Percentiles rank a stretch among this genome's conserved stretches.
These are phyloP conservation scores for Latheticus oryzae DNA, from an alignment of 2,888 invertebrate species.

Conservation along the genomic window DNA sequence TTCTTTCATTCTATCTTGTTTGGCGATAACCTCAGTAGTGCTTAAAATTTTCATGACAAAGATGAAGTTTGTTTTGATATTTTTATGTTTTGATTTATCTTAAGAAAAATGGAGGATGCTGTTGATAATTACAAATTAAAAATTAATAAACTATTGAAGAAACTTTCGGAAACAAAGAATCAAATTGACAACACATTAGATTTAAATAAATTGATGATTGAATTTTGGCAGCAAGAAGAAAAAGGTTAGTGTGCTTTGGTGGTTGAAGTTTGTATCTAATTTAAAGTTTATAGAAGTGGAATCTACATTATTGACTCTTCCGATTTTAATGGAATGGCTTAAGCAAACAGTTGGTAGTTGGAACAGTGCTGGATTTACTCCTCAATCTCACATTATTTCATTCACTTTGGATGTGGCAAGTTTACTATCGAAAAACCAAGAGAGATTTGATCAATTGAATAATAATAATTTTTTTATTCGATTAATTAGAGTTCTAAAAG, in stretches of 20 bases:
- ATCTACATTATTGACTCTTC: background rate
- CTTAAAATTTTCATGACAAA: no score
- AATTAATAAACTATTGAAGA: conserved; percentile 13
- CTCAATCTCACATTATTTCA: background rate
- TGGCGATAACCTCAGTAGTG: no score
- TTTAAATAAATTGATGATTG: conserved; percentile 8
- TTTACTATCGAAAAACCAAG: conserved; percentile 19
- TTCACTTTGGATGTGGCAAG: conserved; percentile 4
- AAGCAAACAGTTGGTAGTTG: conserved; percentile 5
- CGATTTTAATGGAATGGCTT: conserved; percentile 17
- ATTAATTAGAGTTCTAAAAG: conserved; percentile 17
- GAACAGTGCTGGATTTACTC: background rate
- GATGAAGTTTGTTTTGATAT: background rate
- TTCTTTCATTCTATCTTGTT: no score
- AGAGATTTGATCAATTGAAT: conserved; percentile 9
- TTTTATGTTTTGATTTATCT: background rate
- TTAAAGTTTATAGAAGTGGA: conserved; percentile 17
- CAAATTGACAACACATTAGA: background rate
- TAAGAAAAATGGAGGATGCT: conserved; percentile 7
- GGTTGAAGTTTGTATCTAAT: background rate
- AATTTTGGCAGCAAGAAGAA: background rate
- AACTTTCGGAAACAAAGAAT: conserved; percentile 1
- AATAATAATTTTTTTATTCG: conserved; percentile 26
- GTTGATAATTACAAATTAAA: conserved; percentile 3
- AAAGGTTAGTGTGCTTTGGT: conserved; percentile 8